Evolutionary conservation across 2,888 invertebrate genomes (phyloP), one percentile per base, ranked within the genome.

Genomic region (Nysson spinosus): DNA sequence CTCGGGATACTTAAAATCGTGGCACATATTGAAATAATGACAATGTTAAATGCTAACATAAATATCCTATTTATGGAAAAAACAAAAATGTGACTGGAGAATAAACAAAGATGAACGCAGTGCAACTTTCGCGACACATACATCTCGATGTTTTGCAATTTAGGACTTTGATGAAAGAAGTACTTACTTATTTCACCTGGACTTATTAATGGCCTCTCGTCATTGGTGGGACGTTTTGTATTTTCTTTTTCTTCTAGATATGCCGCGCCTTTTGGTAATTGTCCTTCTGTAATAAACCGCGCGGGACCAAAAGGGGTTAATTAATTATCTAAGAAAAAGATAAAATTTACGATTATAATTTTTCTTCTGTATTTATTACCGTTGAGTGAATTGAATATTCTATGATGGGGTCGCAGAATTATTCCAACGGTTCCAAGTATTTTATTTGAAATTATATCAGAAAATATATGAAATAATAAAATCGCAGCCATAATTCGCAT

Each of bases 241-340:
- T 74, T 71, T 62, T 84, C 82, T 24, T 40, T 70, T 78, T 90
- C 92, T 80, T 92, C 92, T 51, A 94, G 88, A 83, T 94, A 94
- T 47, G 90, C 90, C 11, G 95, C 92, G 56, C 94, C 94, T 83
- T 93, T 93, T 4, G 95, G 93, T 73, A 96, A 89, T 79, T 95
- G 94, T 22, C 95, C 95, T 87, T 95, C 96, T 95, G 89, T 28
- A 91, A 91, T 40, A n/a, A n/a, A n/a, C n/a, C n/a, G 4, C 1
- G 26, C 11, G 6, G 9, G 5, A 47, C 20, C 11, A 32, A n/a
- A 6, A 20, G 19, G 14, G 9, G 4, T n/a, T 11, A 30, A 2
- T 30, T 4, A n/a, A 2, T 20, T 3, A 22, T 11, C n/a, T 40
- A 3, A 22, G 22, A 20, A 20, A 24, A 28, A 54, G 14, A 14